Evolutionary conservation across 2,113 vertebrate species (phyloP), one percentile per base, ranked within the genome.

Genomic region (Marmota flaviventris): DNA sequence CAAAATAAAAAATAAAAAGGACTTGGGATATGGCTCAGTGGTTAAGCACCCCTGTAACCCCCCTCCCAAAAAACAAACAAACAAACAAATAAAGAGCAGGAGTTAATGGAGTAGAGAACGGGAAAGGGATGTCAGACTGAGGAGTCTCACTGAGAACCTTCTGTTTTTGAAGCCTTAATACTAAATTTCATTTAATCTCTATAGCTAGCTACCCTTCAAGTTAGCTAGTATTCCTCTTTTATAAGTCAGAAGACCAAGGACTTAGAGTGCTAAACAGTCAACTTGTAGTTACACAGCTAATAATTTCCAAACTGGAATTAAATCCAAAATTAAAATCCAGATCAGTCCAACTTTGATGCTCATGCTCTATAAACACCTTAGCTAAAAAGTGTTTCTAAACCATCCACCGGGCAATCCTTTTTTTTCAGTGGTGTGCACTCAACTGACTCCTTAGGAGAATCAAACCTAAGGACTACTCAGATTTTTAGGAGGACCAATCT

Each of bases 171-270:
- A 63, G 9, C 48, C 79, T 79, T 83, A 48, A 25, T 11, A 11
- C 10, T 42, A 24, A 2, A 18, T 56, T 76, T 91, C 37, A 65
- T 48, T 67, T 75, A 32, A 51, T 69, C 42, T 69, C 42, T 53
- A 25, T 17, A 48, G n/a, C 39, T 18, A 51, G 48, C 48, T 51
- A 85, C 84, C 13, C 61, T 63, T 81, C 39, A 70, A 70, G 1
- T n/a, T 90, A 42, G 65, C 25, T 90, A 14, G 63, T 72, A 45
- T 65, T 85, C 61, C 22, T 73, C 39, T 93, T 95, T 90, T 48
- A 81, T 32, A 61, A 42, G 25, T 27, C 79, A 67, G 85, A 75
- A 85, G 92, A 79, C 63, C 65, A 93, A 75, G 56, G 25, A 22
- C 58, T 90, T 70, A 69, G 45, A 69, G 34, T 75, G 90, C 39